A percentile compares a stretch with the other conserved stretches of the same genome.
phyloP scores from a whole-genome alignment of 2,888 invertebrate genomes.

The Pilophorus perplexus region DNA sequence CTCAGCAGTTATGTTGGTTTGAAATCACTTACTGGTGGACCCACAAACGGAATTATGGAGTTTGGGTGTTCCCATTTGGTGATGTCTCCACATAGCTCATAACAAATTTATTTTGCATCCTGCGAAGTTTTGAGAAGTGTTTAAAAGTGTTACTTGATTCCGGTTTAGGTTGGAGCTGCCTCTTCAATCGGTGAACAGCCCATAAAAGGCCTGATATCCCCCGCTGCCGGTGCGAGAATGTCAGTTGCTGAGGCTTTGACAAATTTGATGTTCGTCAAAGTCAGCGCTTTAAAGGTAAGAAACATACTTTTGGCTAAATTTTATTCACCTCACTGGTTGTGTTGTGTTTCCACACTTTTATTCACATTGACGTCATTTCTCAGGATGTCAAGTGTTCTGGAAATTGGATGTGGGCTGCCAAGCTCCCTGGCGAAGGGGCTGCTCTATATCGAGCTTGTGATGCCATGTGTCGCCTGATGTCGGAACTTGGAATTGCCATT shows the following conservation, averaged over 20 bases:
- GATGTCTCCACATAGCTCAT: too few relatives aligned
- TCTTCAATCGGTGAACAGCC: slow-evolving; percentile 97
- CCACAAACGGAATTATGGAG: too few relatives aligned
- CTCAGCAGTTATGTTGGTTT: too few relatives aligned
- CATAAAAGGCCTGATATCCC: slow-evolving; percentile 81
- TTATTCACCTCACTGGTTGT: not conserved
- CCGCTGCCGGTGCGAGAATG: slow-evolving; percentile 87
- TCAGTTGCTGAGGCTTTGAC: slow-evolving; percentile 91
- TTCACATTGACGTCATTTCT: slow-evolving; percentile 28
- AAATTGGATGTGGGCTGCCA: slow-evolving; percentile 99
- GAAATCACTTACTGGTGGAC: too few relatives aligned
- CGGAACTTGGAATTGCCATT: slow-evolving; percentile 77
- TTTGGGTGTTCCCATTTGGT: too few relatives aligned
- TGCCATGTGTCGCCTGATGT: slow-evolving; percentile 85
- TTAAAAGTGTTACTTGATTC: too few relatives aligned
- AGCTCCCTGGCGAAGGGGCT: slow-evolving; percentile 88
- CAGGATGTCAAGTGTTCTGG: slow-evolving; percentile 96
- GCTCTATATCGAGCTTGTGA: slow-evolving; percentile 80
- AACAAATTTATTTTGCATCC: too few relatives aligned
- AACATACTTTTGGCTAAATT: not conserved
- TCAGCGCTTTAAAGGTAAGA: slow-evolving; percentile 57
- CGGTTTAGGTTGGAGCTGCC: slow-evolving; percentile 71
- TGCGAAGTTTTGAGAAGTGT: too few relatives aligned
- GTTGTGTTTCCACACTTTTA: slow-evolving; percentile 11
- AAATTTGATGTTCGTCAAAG: slow-evolving; percentile 77